Percentiles rank a stretch among this genome's conserved stretches.
Conservation (phyloP, 2,113 vertebrate species). For the Cololabis saira region DNA sequence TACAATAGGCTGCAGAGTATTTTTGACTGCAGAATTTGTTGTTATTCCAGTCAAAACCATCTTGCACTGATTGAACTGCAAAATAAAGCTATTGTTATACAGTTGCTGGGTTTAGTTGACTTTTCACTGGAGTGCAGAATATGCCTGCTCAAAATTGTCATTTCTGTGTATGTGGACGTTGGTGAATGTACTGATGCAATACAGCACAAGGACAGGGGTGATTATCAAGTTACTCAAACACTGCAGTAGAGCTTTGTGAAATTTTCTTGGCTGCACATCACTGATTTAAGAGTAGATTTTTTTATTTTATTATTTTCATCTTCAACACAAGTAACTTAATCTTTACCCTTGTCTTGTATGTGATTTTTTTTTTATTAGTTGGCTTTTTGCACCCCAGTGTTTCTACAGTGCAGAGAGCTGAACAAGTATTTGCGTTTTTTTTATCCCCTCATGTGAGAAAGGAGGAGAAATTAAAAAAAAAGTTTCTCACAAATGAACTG, state of each 20-base stretch:
- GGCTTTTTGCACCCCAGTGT: constrained; percentile 38
- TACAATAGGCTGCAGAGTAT: constrained; percentile 67
- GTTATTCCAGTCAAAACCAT: constrained; percentile 24
- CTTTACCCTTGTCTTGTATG: constrained; percentile 48
- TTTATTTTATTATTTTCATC: constrained; percentile 6
- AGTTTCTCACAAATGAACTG: constrained; percentile 53
- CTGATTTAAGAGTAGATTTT: constrained; percentile 15
- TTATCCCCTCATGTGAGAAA: constrained; percentile 22
- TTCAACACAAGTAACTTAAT: constrained; percentile 33
- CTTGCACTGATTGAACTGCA: constrained; percentile 18
- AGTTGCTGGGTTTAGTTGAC: constrained; percentile 14
- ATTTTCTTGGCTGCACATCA: constrained; percentile 20
- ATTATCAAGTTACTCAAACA: constrained; percentile 40
- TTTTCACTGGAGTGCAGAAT: constrained; percentile 43
- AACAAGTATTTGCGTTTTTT: constrained; percentile 42
- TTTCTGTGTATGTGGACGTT: constrained; percentile 60
- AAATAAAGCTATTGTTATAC: constrained; percentile 26
- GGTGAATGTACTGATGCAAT: constrained; percentile 74
- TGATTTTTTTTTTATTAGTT: constrained; percentile 35
- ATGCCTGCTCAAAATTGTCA: constrained; percentile 42
- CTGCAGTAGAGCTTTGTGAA: not conserved
- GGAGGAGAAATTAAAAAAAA: constrained; percentile 10
- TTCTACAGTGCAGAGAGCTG: constrained; percentile 38
- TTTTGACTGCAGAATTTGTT: constrained; percentile 44
- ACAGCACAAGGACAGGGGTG: constrained; percentile 66